Evolutionary conservation across 1,140 invertebrate genomes (phyloP), one percentile per base, ranked within the genome.

Genomic region (Pseudachorutes palmiensis): DNA sequence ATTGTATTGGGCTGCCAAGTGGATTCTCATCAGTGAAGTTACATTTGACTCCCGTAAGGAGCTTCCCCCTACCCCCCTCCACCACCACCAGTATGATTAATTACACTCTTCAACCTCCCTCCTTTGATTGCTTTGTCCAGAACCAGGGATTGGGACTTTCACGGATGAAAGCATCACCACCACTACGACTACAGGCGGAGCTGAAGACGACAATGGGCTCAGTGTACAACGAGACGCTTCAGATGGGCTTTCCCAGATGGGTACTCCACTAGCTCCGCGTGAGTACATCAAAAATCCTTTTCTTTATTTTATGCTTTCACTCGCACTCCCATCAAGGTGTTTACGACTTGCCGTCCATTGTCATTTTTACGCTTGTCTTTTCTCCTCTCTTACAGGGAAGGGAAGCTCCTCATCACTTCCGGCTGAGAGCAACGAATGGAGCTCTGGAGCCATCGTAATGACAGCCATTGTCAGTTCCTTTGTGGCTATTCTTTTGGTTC

Each of bases 1-100:
- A 72, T 80, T 94, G 14, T 84, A 83, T 72, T 95, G 94, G 78
- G 86, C 89, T 5, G 83, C 89, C 2, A 82, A 85, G 62, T 95
- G 91, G 91, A 90, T 96, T 68, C 86, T 96, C 78, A 84, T 96
- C 73, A 92, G 90, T 78, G 92, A 95, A 80, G 82, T 94, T 57
- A 85, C 85, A 3, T 91, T 90, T 74, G 86, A 89, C 74, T 90
- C 88, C 16, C 86, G 87, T 88, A 72, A 84, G 80, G 80, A 12
- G 36, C n/a, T n/a, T n/a, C n/a, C n/a, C n/a, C n/a, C n/a, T n/a
- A n/a, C n/a, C n/a, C n/a, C n/a, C n/a, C n/a, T n/a, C n/a, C n/a
- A n/a, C n/a, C n/a, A n/a, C n/a, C n/a, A n/a, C n/a, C n/a, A n/a
- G n/a, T n/a, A n/a, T n/a, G n/a, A n/a, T n/a, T n/a, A n/a, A n/a